Conservation (phyloP, 2,113 vertebrate genomes). For the Ciconia maguari region DNA sequence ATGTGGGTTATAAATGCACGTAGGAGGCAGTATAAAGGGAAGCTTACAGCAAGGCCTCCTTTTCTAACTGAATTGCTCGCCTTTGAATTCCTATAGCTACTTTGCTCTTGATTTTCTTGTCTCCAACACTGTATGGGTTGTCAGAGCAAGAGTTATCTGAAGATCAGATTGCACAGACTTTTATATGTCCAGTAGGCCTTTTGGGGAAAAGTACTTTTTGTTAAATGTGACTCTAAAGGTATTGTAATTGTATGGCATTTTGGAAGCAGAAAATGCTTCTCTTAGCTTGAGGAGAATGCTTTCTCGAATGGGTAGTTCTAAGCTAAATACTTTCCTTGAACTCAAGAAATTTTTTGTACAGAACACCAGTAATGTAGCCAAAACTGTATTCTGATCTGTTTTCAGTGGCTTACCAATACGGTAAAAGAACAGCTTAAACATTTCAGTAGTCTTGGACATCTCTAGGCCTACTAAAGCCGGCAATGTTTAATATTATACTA, state of each 20-base stretch:
- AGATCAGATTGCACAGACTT: neutral
- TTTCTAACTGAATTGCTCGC: neutral
- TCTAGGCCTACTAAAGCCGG: neutral
- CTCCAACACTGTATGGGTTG: neutral
- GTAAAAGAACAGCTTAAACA: neutral
- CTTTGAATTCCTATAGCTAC: neutral
- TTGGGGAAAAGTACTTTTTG: neutral
- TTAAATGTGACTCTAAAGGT: neutral
- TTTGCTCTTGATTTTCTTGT: neutral
- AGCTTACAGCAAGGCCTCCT: neutral
- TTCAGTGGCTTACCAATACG: neutral
- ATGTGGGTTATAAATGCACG: accelerated
- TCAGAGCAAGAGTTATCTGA: neutral
- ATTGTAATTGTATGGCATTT: neutral
- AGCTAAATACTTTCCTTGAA: neutral
- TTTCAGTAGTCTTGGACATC: neutral
- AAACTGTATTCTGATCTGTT: neutral
- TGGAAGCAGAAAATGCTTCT: neutral
- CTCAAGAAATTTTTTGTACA: neutral
- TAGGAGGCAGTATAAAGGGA: neutral
- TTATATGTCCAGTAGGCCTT: neutral
- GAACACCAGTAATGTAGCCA: neutral
- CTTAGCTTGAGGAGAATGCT: neutral
- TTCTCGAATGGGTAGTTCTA: neutral
- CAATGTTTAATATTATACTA: neutral